Evolutionary conservation across 2,113 vertebrate genomes (phyloP), one percentile per base, ranked within the genome.

Genomic region (Alosa alosa): DNA sequence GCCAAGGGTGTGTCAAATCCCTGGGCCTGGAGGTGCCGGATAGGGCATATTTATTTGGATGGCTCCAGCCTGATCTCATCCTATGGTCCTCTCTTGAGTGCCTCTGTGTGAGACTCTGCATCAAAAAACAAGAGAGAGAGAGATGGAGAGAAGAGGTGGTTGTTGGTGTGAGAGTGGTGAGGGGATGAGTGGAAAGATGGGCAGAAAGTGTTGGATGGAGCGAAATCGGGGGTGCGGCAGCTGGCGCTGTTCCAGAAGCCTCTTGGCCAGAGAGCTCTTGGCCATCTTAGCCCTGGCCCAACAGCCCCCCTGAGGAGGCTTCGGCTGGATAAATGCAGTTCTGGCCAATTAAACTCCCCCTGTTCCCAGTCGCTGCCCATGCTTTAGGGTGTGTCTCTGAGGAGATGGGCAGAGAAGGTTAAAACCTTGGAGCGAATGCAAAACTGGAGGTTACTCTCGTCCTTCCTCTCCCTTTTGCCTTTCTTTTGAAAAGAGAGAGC

Each of bases 341-440:
- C 87, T 68, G 13, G 39, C 20, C 81, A 90, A 84, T 88, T 87
- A 82, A 85, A 81, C 50, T 68, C 72, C 25, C 85, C 88, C 50
- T 57, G 47, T 44, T n/a, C 83, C 57, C 15, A 2, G 25, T 22
- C 72, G 82, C 49, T 46, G 87, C 83, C 81, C 55, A 60, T 81
- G 55, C 81, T 85, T 90, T 89, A 81, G 82, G 81, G 46, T 52
- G 20, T 15, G 39, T 81, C 84, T 36, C 36, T 13, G 44, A 55
- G 57, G 85, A 81, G 39, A 25, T 52, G 11, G 36, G 6, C 15
- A 68, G 49, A 49, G 88, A 88, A 90, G 83, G 81, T 83, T 83
- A 85, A 86, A 83, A 86, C 72, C 81, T 81, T 60, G 75, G 75
- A 55, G 55, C 52, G 49, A 82, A 83, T 84, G 82, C 82, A 75